Conservation (phyloP, 2,888 invertebrate species). For the Macrophya alboannulata region DNA sequence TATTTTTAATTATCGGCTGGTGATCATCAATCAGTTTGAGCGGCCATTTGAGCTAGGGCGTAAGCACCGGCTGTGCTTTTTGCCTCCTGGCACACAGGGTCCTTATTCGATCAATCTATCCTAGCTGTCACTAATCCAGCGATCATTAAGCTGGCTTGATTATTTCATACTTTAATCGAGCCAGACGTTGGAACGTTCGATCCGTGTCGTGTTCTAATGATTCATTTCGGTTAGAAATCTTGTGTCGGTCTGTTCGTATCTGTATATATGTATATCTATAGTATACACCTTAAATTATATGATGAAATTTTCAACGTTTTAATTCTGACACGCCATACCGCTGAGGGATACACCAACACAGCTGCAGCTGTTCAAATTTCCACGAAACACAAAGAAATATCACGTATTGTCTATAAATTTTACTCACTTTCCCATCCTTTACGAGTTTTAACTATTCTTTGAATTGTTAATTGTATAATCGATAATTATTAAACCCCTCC, state of each 20-base stretch:
- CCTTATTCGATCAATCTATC: conserved; percentile 69
- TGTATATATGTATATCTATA: background rate
- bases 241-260: conserved; percentile 4
- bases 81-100: conserved; percentile 60
- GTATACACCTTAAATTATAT: background rate
- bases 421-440: background rate
- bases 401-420: background rate
- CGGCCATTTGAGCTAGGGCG: conserved; percentile 61
- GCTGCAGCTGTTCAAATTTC: background rate
- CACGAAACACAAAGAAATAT: conserved; percentile 41
- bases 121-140: conserved; percentile 67
- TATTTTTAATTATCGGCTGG: conserved; percentile 72
- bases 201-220: conserved; percentile 48
- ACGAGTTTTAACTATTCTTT: background rate
- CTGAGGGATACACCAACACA: background rate
- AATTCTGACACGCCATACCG: background rate
- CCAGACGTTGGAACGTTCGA: conserved; percentile 40
- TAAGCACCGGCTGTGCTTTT: conserved; percentile 59
- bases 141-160: conserved; percentile 72
- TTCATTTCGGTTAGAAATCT: conserved; percentile 39
- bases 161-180: conserved; percentile 68
- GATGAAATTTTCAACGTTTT: conserved; percentile 45
- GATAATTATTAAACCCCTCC: conserved; percentile 73
- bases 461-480: conserved; percentile 73
- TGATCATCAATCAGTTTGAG: conserved; percentile 74